Evolutionary conservation across 2,797 vertebrate species (phyloP).

Genomic region (Natrix natrix): DNA sequence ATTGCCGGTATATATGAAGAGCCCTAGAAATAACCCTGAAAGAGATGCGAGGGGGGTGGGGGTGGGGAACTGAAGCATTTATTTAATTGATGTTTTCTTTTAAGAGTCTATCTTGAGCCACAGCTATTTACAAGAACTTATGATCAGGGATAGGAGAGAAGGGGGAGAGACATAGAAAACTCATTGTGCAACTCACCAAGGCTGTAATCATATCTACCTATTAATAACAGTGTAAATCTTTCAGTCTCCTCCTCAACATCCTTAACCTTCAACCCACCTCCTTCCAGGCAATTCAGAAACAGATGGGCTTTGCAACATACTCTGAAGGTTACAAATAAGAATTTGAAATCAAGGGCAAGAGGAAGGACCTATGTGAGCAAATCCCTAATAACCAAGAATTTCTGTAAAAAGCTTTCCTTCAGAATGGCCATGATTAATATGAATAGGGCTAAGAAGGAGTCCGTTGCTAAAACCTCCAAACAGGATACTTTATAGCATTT

Average conservation of each 20-base stretch:
- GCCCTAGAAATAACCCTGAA: background rate
- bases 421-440: background rate
- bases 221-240: background rate
- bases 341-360: background rate
- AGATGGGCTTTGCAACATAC: background rate
- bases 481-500: background rate
- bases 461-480: background rate
- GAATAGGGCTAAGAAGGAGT: background rate
- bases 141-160: background rate
- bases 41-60: background rate
- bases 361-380: background rate
- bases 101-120: background rate
- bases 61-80: background rate
- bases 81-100: constrained; percentile 21
- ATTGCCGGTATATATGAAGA: background rate
- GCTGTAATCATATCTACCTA: background rate
- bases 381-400: background rate
- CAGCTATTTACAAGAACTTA: background rate
- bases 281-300: background rate
- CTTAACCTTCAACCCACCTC: constrained; percentile 18
- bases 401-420: background rate
- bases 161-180: background rate
- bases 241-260: background rate
- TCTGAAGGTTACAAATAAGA: constrained; percentile 8
- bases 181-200: background rate